Conservation (phyloP, 2,888 invertebrate species). For the Leptinotarsa haldemani region DNA sequence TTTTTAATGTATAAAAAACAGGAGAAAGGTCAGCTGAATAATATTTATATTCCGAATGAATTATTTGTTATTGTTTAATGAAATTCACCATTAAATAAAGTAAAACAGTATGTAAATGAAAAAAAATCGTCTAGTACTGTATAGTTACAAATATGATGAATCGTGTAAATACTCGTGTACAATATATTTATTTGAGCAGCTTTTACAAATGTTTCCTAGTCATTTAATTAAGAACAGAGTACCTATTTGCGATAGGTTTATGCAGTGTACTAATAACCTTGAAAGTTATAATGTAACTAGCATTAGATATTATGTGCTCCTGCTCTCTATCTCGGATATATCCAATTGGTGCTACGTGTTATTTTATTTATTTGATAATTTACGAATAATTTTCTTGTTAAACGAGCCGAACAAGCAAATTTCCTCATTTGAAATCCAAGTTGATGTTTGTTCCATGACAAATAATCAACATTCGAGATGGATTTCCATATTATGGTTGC, state of each 20-base stretch:
- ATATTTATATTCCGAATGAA: no score
- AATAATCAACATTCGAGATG: constrained; percentile 18
- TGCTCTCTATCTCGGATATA: constrained; percentile 24
- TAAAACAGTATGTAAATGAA: no score
- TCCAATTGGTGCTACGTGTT: constrained; percentile 25
- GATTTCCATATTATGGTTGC: constrained; percentile 30
- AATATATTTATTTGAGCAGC: constrained; percentile 24
- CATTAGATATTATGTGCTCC: constrained; percentile 19
- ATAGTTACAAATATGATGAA: constrained; percentile 2
- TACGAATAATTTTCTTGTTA: constrained; percentile 15
- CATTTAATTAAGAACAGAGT: constrained; percentile 26
- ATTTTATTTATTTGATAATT: constrained; percentile 36
- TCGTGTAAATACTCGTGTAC: constrained; percentile 18
- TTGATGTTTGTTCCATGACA: constrained; percentile 11
- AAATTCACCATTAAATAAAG: no score
- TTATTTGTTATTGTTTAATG: no score
- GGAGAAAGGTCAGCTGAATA: no score
- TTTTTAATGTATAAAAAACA: no score
- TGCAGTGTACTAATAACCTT: constrained; percentile 20
- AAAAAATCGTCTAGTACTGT: not conserved
- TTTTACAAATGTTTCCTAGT: constrained; percentile 27
- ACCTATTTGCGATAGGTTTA: constrained; percentile 17
- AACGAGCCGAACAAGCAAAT: constrained; percentile 26
- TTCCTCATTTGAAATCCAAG: constrained; percentile 26
- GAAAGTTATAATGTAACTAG: constrained; percentile 17